phyloP scores from a whole-genome alignment of 2,113 vertebrate species.

The Dromas ardeola region DNA sequence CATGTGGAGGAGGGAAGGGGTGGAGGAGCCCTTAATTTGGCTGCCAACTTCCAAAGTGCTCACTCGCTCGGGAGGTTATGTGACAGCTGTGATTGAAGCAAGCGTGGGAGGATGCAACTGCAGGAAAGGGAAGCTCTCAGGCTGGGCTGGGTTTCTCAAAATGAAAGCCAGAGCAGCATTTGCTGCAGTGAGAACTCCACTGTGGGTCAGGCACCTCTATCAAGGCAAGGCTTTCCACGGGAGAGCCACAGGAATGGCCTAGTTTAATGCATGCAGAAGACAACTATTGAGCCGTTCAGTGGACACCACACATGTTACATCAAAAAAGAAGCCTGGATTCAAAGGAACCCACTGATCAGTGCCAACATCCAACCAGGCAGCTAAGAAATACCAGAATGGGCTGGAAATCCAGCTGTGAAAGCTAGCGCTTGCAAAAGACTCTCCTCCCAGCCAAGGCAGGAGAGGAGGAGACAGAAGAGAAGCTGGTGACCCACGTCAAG shows the following conservation, averaged over 20 bases:
- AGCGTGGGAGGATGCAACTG: slow-evolving; percentile 30
- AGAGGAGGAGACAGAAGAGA: neutral
- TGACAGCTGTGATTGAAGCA: slow-evolving; percentile 43
- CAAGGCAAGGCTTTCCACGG: neutral
- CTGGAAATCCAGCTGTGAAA: neutral
- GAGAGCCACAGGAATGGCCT: neutral
- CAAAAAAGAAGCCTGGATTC: neutral
- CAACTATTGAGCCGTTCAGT: neutral
- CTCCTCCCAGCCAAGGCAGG: neutral
- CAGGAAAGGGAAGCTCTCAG: slow-evolving; percentile 20
- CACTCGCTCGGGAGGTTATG: slow-evolving; percentile 24
- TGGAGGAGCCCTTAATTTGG: slow-evolving; percentile 64
- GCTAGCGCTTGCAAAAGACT: neutral
- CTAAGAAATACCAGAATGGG: neutral
- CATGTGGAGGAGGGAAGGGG: slow-evolving; percentile 49
- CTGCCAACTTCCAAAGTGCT: slow-evolving; percentile 57
- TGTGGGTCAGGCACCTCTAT: neutral
- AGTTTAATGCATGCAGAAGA: neutral
- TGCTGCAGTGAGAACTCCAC: neutral
- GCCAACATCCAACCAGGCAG: neutral
- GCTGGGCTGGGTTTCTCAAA: slow-evolving; percentile 6
- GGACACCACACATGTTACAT: fast-evolving
- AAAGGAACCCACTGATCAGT: neutral
- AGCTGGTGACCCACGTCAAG: neutral
- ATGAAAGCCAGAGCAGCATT: neutral